Conservation (phyloP, 2,113 vertebrate species). For the Bambusicola thoracicus region DNA sequence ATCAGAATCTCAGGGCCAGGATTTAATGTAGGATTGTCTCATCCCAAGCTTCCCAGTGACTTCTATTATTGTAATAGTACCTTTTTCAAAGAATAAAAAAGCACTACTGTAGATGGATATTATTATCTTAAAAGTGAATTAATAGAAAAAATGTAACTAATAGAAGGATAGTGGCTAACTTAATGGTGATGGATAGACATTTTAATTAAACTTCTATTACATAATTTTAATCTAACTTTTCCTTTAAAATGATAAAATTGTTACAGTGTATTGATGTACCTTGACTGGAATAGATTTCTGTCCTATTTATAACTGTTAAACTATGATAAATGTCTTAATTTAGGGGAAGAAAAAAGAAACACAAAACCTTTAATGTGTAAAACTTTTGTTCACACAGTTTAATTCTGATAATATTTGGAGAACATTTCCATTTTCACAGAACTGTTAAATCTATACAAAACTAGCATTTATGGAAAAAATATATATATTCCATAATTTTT, state of each 20-base stretch:
- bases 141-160: neutral
- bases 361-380: neutral
- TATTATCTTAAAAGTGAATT: neutral
- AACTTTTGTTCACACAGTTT: neutral
- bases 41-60: neutral
- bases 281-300: neutral
- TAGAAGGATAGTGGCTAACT: neutral
- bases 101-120: rapidly evolving
- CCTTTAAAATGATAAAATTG: neutral
- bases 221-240: neutral
- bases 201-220: neutral
- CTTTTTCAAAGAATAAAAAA: neutral
- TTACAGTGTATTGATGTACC: neutral
- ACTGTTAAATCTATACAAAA: neutral
- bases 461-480: neutral
- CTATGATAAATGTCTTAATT: neutral
- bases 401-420: neutral
- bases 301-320: neutral
- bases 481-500: neutral
- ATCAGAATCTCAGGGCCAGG: neutral
- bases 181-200: neutral
- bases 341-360: neutral
- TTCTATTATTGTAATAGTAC: neutral
- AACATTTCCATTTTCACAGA: neutral
- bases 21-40: neutral